phyloP scores from a whole-genome alignment of 2,888 invertebrate species.

The Andrena marginata region DNA sequence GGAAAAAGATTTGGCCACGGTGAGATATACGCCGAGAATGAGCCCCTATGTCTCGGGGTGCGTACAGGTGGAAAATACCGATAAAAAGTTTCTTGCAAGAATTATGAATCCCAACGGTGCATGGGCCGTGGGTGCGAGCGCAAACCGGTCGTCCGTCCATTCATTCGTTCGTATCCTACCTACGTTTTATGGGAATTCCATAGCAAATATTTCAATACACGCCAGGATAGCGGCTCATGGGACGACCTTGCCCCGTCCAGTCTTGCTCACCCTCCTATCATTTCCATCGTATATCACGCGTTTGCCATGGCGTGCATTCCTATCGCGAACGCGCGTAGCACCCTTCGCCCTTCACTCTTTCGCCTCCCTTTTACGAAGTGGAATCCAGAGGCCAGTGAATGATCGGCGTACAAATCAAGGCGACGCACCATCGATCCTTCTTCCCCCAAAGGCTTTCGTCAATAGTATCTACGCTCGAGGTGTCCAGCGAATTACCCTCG shows the following conservation, averaged over 20 bases:
- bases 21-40: conserved; percentile 7
- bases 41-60: conserved; percentile 37
- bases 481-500: neutral
- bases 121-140: conserved; percentile 39
- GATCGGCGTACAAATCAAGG: conserved; percentile 49
- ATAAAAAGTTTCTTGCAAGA: conserved; percentile 70
- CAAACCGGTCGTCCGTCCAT: conserved; percentile 63
- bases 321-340: conserved; percentile 32
- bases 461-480: neutral
- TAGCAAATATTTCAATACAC: conserved; percentile 78
- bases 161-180: conserved; percentile 65
- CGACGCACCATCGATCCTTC: conserved; percentile 30
- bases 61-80: conserved; percentile 67
- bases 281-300: conserved; percentile 58
- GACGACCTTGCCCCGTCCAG: conserved; percentile 53
- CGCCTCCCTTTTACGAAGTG: conserved; percentile 29
- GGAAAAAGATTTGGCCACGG: neutral
- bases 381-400: conserved; percentile 24
- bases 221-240: conserved; percentile 55
- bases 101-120: conserved; percentile 69
- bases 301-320: conserved; percentile 54
- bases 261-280: conserved; percentile 49
- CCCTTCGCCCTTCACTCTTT: neutral
- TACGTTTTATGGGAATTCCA: conserved; percentile 78
- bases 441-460: conserved; percentile 13